Conservation (phyloP, 2,113 vertebrate genomes). For the Crotalus viridis region DNA sequence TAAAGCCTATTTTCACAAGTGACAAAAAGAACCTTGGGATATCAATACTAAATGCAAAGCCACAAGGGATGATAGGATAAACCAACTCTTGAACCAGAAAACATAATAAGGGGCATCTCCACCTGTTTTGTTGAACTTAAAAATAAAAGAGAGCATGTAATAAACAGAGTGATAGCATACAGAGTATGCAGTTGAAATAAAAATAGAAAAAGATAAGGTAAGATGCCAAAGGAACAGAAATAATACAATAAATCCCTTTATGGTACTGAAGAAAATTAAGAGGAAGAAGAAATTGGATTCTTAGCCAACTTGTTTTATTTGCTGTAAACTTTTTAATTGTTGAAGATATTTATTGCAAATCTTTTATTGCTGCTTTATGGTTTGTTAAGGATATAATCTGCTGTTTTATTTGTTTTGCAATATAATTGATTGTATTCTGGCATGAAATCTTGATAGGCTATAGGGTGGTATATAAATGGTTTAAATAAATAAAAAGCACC, state of each 20-base stretch:
- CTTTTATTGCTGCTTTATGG: not conserved
- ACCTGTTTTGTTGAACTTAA: not conserved
- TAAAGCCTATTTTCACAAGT: not conserved
- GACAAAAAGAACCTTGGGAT: not conserved
- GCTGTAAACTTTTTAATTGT: not conserved
- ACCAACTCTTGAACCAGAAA: not conserved
- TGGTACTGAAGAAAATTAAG: not conserved
- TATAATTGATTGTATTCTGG: not conserved
- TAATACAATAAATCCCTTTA: not conserved
- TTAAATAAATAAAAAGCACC: not conserved
- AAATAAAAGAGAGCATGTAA: not conserved
- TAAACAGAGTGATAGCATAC: not conserved
- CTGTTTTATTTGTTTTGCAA: not conserved
- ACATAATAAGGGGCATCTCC: not conserved
- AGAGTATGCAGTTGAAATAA: not conserved
- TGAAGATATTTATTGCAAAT: not conserved
- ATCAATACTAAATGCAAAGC: not conserved
- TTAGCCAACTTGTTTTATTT: not conserved
- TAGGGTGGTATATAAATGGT: not conserved
- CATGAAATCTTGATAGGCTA: not conserved
- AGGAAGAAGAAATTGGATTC: not conserved
- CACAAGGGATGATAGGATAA: not conserved
- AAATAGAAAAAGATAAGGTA: not conserved
- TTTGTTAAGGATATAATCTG: not conserved
- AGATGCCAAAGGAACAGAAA: not conserved